Base-by-base conservation (phyloP, 2,888 invertebrate genomes). In the Megalurothrips usitatus region DNA sequence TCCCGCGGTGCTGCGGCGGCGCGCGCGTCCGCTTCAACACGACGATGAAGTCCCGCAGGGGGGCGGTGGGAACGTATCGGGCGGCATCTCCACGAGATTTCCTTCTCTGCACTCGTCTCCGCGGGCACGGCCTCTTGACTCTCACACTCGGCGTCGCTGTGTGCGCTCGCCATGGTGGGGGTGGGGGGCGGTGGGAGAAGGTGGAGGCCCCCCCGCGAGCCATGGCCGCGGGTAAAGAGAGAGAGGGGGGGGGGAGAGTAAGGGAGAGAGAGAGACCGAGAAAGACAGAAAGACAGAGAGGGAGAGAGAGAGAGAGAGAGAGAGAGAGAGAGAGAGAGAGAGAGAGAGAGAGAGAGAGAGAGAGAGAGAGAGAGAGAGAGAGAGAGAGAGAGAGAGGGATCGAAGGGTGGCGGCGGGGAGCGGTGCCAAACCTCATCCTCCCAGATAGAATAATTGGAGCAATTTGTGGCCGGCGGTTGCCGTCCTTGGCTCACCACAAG, bases 361-460 rank as follows among this genome's bases (percentile, higher is more conserved):
- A 75, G 68, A 26, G 68, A 17, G 68, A 26, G 23, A 11, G 68
- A 68, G 68, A n/a, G 68, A 23, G 68, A 26, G 23, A 23, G 68
- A 68, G 19, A 11, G 68, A 26, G 68, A 26, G 23, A 23, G 68
- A 26, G 68, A 23, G 68, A 75, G 68, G 26, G 23, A 10, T 26
- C 23, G 68, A n/a, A 17, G 52, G 52, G 52, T 58, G 58, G 58
- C n/a, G 58, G 58, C 34, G 34, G 34, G 6, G 58, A 23, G 68
- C 68, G 68, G 68, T 75, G 68, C 68, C 68, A 75, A 75, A 75
- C 68, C 68, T 75, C 68, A 75, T 75, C 68, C 68, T 75, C 68
- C 34, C 26, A 75, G 68, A 75, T 75, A 75, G 68, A 75, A 75
- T 75, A 75, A 75, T 75, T 75, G 68, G 68, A 75, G 68, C 68